A percentile compares a stretch with the other conserved stretches of the same genome.
Conservation (phyloP, 2,797 vertebrate species). For the Liparis tanakae region DNA sequence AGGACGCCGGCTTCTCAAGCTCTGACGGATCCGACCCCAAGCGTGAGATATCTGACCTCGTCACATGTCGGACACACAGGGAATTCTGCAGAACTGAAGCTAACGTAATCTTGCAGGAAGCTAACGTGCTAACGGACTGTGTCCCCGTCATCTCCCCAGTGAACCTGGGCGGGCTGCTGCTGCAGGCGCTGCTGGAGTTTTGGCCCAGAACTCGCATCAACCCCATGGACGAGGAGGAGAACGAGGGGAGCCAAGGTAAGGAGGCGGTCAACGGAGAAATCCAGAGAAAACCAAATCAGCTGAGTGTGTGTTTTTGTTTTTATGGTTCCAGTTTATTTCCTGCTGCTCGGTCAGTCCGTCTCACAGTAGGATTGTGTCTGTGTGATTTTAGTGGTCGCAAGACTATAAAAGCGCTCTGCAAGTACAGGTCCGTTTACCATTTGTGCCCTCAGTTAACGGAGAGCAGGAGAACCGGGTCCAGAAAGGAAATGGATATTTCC, state of each 20-base stretch:
- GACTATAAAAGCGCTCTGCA: too few species aligned
- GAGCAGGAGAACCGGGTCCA: slow-evolving; percentile 95
- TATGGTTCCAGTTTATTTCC: not conserved
- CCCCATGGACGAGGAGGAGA: slow-evolving; percentile 98
- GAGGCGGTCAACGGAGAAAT: not conserved
- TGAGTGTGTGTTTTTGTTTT: too few species aligned
- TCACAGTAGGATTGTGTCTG: slow-evolving; percentile 10
- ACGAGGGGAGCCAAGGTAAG: slow-evolving; percentile 95
- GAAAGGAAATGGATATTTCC: slow-evolving; percentile 98
- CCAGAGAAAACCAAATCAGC: not conserved
- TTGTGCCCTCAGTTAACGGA: slow-evolving; percentile 87
- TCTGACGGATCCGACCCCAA: slow-evolving; percentile 98
- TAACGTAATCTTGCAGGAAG: not conserved
- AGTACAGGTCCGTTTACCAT: too few species aligned
- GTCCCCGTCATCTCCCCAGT: slow-evolving; percentile 78
- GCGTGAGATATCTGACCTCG: slow-evolving; percentile 78
- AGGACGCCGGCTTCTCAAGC: slow-evolving; percentile 97
- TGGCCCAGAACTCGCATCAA: slow-evolving; percentile 98
- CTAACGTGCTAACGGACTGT: not conserved
- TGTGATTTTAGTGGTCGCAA: not conserved
- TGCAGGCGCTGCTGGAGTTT: slow-evolving; percentile 96
- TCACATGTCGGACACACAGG: not conserved
- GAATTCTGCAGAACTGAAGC: not conserved
- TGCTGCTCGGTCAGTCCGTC: slow-evolving; percentile 2
- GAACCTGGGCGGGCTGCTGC: slow-evolving; percentile 95